Conservation (phyloP, 2,113 vertebrate species). For the Barbus barbus region DNA sequence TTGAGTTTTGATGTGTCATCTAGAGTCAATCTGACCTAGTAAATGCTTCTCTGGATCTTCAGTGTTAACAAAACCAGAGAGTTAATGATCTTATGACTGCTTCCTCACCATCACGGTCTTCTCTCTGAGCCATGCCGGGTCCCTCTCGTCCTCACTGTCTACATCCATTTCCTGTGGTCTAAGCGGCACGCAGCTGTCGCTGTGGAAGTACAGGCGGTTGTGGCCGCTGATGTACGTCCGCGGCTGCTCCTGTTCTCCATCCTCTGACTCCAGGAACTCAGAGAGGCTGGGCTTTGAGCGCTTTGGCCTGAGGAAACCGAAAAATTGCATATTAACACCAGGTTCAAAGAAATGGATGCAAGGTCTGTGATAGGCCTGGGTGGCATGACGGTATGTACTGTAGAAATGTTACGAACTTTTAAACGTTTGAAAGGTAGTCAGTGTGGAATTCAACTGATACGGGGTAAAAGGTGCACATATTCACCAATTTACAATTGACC, state of each 20-base stretch:
- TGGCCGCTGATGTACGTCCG: conserved; percentile 86
- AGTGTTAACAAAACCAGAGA: not conserved
- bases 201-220: conserved; percentile 89
- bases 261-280: conserved; percentile 87
- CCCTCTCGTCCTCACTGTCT: conserved; percentile 88
- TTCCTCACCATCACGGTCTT: conserved; percentile 85
- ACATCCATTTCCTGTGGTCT: conserved; percentile 89
- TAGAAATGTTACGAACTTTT: not conserved
- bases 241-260: conserved; percentile 86
- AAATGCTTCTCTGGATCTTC: not conserved
- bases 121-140: conserved; percentile 87
- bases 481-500: not conserved
- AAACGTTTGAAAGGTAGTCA: not conserved
- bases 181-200: conserved; percentile 85
- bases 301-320: conserved; percentile 75
- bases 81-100: not conserved
- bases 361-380: not conserved
- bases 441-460: not conserved
- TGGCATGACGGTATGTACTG: not conserved
- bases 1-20: not conserved
- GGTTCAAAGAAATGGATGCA: not conserved
- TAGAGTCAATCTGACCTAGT: not conserved
- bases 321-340: not conserved
- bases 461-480: not conserved
- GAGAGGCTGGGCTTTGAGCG: conserved; percentile 89